These are phyloP conservation scores for Hirundo rustica DNA, from an alignment of 2,797 vertebrate genomes.

Conservation along the genomic window DNA sequence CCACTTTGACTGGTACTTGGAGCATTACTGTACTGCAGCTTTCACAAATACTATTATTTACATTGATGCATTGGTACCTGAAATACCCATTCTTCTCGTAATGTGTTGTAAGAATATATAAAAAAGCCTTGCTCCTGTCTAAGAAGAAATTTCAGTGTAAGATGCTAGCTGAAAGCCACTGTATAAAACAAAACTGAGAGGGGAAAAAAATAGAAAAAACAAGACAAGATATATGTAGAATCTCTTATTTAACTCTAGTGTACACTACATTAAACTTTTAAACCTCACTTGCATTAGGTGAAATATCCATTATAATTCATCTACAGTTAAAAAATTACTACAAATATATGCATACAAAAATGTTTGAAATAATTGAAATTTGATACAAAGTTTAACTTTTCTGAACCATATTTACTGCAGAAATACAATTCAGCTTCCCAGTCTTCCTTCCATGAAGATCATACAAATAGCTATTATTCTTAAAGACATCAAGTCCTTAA, in stretches of 20 bases:
- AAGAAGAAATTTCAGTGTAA: not conserved
- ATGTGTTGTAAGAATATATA: not conserved
- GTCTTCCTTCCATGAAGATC: not conserved
- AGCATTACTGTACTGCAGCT: not conserved
- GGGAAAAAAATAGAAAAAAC: not conserved
- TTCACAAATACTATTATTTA: not conserved
- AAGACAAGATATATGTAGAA: not conserved
- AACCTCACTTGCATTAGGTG: not conserved
- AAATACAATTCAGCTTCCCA: not conserved
- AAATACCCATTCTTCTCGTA: not conserved
- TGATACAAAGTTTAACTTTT: not conserved
- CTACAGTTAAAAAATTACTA: not conserved
- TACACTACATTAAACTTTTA: not conserved
- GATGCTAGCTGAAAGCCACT: not conserved
- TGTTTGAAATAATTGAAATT: not conserved
- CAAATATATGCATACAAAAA: not conserved
- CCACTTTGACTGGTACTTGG: not conserved
- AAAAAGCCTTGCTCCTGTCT: not conserved
- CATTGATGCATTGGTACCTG: not conserved
- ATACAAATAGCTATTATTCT: not conserved
- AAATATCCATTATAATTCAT: not conserved
- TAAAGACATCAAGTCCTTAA: not conserved
- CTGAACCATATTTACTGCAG: not conserved
- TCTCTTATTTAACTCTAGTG: not conserved
- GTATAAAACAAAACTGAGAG: not conserved